Evolutionary conservation across 2,113 vertebrate species (phyloP).

Genomic region (Octodon degus): DNA sequence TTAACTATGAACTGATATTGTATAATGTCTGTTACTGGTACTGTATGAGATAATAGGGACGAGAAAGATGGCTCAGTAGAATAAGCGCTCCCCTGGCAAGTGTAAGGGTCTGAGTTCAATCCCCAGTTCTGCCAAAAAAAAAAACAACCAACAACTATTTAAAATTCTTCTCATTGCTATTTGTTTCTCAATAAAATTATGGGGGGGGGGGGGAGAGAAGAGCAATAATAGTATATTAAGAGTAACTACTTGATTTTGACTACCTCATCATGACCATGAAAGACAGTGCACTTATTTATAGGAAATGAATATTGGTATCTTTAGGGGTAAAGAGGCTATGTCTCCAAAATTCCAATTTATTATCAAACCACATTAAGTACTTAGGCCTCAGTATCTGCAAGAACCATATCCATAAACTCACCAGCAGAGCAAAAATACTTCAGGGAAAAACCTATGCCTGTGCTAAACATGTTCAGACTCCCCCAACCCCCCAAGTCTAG

Average conservation of each 20-base stretch:
- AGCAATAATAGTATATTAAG: background rate
- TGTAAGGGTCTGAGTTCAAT: too few species aligned
- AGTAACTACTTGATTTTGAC: background rate
- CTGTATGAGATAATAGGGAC: too few species aligned
- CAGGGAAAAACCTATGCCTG: background rate
- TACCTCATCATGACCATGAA: background rate
- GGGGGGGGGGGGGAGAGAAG: too few species aligned
- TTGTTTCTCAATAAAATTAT: too few species aligned
- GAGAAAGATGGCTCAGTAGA: too few species aligned
- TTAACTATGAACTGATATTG: background rate
- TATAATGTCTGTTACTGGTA: too few species aligned
- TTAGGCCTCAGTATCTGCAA: background rate
- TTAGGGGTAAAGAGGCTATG: background rate
- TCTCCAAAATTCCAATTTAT: background rate
- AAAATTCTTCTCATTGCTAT: too few species aligned
- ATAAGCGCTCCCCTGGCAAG: too few species aligned
- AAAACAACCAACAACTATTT: too few species aligned
- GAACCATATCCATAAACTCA: background rate
- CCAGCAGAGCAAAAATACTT: background rate
- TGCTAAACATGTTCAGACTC: background rate
- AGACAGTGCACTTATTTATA: background rate
- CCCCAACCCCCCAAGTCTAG: background rate
- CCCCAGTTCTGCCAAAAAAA: too few species aligned
- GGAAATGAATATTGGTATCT: background rate
- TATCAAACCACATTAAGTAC: background rate